These are phyloP conservation scores for Thunnus thynnus DNA, from an alignment of 2,113 vertebrate species.

Conservation along the genomic window DNA sequence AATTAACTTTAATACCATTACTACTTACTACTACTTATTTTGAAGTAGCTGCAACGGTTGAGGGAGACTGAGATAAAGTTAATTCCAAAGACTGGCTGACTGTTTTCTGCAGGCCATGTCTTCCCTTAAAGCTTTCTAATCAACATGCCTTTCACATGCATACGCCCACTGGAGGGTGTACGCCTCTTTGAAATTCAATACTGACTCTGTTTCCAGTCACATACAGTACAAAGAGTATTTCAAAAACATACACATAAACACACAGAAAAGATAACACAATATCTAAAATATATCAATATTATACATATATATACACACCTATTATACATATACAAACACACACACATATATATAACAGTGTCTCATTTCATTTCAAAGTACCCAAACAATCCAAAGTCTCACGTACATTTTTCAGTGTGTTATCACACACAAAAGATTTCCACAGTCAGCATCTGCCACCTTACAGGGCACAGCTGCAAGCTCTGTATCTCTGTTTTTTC, in stretches of 20 bases:
- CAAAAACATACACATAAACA: neutral
- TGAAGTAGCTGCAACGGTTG: too few relatives aligned
- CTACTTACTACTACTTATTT: neutral
- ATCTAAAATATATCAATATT: neutral
- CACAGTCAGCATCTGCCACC: constrained; percentile 58
- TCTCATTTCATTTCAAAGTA: constrained; percentile 45
- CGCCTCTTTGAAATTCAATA: constrained; percentile 28
- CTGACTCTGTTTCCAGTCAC: neutral
- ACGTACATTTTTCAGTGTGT: constrained; percentile 37
- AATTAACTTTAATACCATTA: neutral
- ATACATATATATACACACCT: neutral
- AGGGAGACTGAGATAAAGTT: constrained; percentile 12
- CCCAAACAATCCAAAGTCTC: constrained; percentile 27
- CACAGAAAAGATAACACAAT: neutral
- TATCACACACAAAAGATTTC: constrained; percentile 62
- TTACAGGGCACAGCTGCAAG: constrained; percentile 48
- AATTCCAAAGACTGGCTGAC: neutral
- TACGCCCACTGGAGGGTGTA: neutral
- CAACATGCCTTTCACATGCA: neutral
- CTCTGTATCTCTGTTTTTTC: constrained; percentile 46
- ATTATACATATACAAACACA: neutral
- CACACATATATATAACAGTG: neutral
- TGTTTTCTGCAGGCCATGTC: neutral
- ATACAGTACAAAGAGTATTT: too few relatives aligned
- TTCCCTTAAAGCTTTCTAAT: constrained; percentile 10